Evolutionary conservation across 35 echinoderm and acorn worm genomes (phyloP).

Genomic region (Strongylocentrotus purpuratus): DNA sequence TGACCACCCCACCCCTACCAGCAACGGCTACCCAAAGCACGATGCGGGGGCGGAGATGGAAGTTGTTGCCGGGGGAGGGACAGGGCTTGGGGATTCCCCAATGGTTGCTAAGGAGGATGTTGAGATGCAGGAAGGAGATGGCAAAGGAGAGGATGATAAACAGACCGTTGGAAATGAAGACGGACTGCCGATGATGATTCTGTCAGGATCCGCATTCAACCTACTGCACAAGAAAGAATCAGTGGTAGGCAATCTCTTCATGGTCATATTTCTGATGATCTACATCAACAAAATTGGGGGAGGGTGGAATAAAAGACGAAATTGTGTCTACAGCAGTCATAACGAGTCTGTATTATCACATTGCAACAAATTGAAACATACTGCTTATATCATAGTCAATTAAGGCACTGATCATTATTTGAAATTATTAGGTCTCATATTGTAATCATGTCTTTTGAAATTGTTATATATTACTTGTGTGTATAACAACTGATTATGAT

Average conservation of each 20-base stretch:
- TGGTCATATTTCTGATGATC: no score
- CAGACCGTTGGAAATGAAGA: neutral
- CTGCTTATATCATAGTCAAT: no score
- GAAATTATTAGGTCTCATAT: no score
- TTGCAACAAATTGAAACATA: no score
- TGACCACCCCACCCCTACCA: neutral
- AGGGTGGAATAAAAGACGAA: no score
- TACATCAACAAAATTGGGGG: no score
- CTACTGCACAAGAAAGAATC: conserved; percentile 16
- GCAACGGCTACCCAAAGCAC: neutral
- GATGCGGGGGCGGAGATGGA: conserved; percentile 24
- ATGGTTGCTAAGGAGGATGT: conserved; percentile 34
- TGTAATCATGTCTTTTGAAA: no score
- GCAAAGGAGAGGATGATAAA: neutral
- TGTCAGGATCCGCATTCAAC: conserved; percentile 49
- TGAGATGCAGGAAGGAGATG: neutral
- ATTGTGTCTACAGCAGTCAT: no score
- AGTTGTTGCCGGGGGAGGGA: neutral
- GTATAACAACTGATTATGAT: no score
- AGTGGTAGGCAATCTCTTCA: neutral
- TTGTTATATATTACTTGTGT: no score
- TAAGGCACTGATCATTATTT: no score
- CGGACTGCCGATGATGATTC: conserved; percentile 46
- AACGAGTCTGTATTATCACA: no score
- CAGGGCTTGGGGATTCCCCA: neutral